Conservation (phyloP, 2,888 invertebrate genomes). For the Macaria notata region DNA sequence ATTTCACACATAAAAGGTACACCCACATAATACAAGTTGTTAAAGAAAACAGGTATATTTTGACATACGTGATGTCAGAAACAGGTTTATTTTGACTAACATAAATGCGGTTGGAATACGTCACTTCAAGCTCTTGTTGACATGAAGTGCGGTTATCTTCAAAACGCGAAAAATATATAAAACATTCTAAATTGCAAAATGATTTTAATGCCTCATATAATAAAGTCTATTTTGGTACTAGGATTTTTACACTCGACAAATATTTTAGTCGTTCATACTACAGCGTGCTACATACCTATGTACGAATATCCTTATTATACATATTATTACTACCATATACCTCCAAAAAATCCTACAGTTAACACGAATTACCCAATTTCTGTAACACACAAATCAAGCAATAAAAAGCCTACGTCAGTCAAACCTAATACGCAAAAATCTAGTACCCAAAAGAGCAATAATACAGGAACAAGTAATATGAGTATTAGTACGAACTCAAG, state of each 20-base stretch:
- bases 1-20: no score
- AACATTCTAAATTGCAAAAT: no score
- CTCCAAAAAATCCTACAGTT: slow-evolving; percentile 10
- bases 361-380: slow-evolving; percentile 12
- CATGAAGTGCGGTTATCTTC: no score
- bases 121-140: no score
- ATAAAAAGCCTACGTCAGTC: slow-evolving; percentile 6
- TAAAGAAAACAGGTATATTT: no score
- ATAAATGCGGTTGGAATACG: no score
- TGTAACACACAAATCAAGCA: slow-evolving; percentile 2
- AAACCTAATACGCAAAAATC: slow-evolving; percentile 6
- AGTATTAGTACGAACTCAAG: slow-evolving; percentile 9
- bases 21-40: no score
- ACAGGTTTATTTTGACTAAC: no score
- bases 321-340: background rate
- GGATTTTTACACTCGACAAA: background rate
- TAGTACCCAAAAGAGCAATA: slow-evolving; percentile 1
- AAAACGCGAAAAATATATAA: no score
- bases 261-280: background rate
- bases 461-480: background rate
- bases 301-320: slow-evolving; percentile 11
- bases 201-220: no score
- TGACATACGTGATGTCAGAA: no score
- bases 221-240: background rate
- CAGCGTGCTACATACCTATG: slow-evolving; percentile 28